Base-by-base conservation (phyloP, 2,888 invertebrate species). In the Lepeophtheirus nordmannii region DNA sequence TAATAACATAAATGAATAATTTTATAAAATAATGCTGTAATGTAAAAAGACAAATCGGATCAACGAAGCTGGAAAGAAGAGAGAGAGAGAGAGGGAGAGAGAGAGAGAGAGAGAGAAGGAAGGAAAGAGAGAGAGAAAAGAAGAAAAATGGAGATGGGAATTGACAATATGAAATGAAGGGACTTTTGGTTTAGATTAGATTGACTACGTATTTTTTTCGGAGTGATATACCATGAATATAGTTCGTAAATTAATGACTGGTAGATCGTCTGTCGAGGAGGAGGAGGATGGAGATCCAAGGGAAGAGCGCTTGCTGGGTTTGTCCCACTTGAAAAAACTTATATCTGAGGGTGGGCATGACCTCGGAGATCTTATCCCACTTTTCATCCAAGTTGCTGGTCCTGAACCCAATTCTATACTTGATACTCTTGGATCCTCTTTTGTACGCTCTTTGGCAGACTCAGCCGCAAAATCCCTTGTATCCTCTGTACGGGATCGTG, bases 381-480 rank as follows among this genome's bases (percentile, higher is more conserved):
- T 58, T 14, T 58, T 23, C 22, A 20, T 23, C 23, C n/a, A 80
- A 73, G 72, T 68, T 40, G 17, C 23, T 40, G n/a, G 61, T 58
- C 46, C 30, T 22, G 10, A 22, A 12, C 20, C 10, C 17, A 40
- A 56, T 23, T 58, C 39, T 17, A 30, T 58, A n/a, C 64, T 53
- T 17, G 40, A 57, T 40, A n/a, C 38, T 37, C 9, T 39, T 9
- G 14, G 20, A 12, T 67, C 53, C 22, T 23, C 39, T n/a, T 61
- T 20, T 58, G 40, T 59, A 14, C 22, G 30, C n/a, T 46, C 90
- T 70, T 96, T 96, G 75, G 90, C 90, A 73, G 89, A 90, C 74
- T 89, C 92, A 80, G 89, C 93, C 0, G 93, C 94, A 0, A 84
- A 89, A 70, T 80, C 96, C 30, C 92, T 97, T 88, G 97, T 97